These are phyloP conservation scores for Octopus sinensis DNA, from an alignment of 1,140 invertebrate species.

Conservation along the genomic window DNA sequence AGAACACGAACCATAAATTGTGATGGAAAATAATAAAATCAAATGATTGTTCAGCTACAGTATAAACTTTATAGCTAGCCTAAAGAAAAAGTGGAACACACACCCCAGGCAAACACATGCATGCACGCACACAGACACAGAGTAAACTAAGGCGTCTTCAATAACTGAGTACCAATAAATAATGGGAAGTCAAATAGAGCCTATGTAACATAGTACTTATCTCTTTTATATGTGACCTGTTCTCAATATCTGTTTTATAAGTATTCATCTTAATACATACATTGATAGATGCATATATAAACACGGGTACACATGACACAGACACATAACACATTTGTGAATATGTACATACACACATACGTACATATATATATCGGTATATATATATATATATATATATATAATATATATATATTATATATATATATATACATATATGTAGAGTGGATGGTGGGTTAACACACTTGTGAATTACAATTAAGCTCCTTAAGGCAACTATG, in stretches of 20 bases:
- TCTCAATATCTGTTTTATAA: background rate
- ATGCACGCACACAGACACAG: too few species aligned
- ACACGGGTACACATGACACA: background rate
- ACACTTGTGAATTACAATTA: too few species aligned
- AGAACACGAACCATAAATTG: too few species aligned
- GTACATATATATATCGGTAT: background rate
- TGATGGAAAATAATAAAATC: too few species aligned
- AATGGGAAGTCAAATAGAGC: background rate
- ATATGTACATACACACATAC: slow-evolving; percentile 1
- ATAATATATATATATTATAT: background rate
- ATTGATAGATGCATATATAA: background rate
- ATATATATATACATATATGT: background rate
- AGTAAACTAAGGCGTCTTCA: too few species aligned
- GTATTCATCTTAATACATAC: background rate
- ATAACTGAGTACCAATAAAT: too few species aligned
- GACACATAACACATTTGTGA: background rate
- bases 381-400: background rate
- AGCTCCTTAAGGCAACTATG: background rate
- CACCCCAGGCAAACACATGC: too few species aligned
- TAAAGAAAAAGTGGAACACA: too few species aligned
- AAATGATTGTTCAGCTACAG: too few species aligned
- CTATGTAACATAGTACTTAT: background rate
- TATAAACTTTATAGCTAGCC: too few species aligned
- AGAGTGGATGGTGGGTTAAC: too few species aligned
- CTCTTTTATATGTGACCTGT: background rate